Evolutionary conservation across 92 coral and sea anemone species (phyloP).

Genomic region (Zoanthus gigantus): DNA sequence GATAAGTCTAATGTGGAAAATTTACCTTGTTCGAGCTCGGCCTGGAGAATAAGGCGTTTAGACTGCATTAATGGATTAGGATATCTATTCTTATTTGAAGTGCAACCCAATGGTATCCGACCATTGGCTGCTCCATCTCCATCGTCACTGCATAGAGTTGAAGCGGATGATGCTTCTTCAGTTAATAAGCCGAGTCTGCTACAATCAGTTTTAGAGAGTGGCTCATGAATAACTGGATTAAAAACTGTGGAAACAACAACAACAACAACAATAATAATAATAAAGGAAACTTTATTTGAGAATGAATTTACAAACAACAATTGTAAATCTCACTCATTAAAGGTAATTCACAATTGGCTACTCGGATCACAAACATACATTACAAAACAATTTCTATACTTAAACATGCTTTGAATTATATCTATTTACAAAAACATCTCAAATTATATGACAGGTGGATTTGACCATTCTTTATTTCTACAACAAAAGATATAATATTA

Average conservation of each 20-base stretch:
- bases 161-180: slow-evolving; percentile 12
- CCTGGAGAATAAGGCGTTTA: background rate
- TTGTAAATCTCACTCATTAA: too few species aligned
- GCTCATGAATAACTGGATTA: slow-evolving; percentile 94
- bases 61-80: background rate
- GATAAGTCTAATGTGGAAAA: background rate
- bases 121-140: background rate
- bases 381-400: too few species aligned
- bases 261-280: too few species aligned
- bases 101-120: background rate
- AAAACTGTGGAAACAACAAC: slow-evolving; percentile 57
- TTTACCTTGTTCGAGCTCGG: slow-evolving; percentile 43
- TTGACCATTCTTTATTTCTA: too few species aligned
- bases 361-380: too few species aligned
- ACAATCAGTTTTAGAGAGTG: slow-evolving; percentile 70
- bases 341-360: too few species aligned
- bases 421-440: too few species aligned
- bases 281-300: too few species aligned
- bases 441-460: too few species aligned
- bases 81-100: background rate
- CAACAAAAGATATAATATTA: too few species aligned
- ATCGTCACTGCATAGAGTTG: background rate
- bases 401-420: too few species aligned
- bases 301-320: too few species aligned
- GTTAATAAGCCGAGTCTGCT: slow-evolving; percentile 24